Evolutionary conservation across 2,888 invertebrate species (phyloP).

Genomic region (Phortica okadai): DNA sequence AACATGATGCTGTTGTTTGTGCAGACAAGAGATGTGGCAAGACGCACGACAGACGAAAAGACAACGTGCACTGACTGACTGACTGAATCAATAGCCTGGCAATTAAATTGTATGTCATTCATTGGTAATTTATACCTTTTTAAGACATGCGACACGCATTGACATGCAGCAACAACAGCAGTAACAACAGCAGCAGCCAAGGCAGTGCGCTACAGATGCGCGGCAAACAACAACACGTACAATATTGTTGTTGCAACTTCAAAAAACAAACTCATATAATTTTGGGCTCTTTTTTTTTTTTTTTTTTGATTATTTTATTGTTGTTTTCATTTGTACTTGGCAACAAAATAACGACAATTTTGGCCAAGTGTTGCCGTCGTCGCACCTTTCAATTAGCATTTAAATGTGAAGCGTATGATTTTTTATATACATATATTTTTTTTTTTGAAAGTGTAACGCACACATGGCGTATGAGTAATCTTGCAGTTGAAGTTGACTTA

Average conservation of each 20-base stretch:
- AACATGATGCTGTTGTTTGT: not conserved
- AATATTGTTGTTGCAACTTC: slow-evolving; percentile 15
- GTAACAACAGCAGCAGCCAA: slow-evolving; percentile 27
- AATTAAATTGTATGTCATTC: slow-evolving; percentile 76
- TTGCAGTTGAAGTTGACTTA: not conserved
- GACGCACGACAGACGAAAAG: not conserved
- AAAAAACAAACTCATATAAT: too few species aligned
- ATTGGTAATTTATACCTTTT: slow-evolving; percentile 76
- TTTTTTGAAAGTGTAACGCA: slow-evolving; percentile 32
- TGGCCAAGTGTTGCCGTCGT: slow-evolving; percentile 31
- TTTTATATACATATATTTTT: not conserved
- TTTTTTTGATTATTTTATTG: not conserved
- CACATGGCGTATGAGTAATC: slow-evolving; percentile 53
- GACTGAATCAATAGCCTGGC: slow-evolving; percentile 56
- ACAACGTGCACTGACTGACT: slow-evolving; percentile 17
- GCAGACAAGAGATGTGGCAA: slow-evolving; percentile 12
- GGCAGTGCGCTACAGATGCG: slow-evolving; percentile 39
- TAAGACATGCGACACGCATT: slow-evolving; percentile 57
- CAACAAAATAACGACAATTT: slow-evolving; percentile 1
- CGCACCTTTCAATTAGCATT: slow-evolving; percentile 59
- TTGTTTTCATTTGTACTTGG: not conserved
- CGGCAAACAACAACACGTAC: slow-evolving; percentile 29
- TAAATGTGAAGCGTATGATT: not conserved
- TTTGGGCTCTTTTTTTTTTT: not conserved
- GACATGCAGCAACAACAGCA: slow-evolving; percentile 41